Evolutionary conservation across 1,140 invertebrate species (phyloP).

Genomic region (Monomorium pharaonis): DNA sequence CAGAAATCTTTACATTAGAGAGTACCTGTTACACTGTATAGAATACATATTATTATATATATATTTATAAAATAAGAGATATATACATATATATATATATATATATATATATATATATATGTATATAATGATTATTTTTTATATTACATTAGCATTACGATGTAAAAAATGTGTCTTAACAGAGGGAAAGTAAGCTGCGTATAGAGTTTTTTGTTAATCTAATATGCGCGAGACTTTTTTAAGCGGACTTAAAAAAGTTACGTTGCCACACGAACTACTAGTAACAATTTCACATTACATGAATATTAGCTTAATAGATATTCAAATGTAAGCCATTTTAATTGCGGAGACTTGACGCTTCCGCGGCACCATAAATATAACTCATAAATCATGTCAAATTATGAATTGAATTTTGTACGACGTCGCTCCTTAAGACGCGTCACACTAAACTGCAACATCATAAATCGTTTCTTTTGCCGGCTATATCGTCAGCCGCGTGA

Average conservation of each 20-base stretch:
- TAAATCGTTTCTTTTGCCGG: conserved; percentile 59
- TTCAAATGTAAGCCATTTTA: conserved; percentile 52
- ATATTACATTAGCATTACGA: too few relatives aligned
- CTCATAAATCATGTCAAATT: conserved; percentile 57
- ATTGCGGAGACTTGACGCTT: conserved; percentile 25
- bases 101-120: too few relatives aligned
- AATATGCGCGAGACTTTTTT: background rate
- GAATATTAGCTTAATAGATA: conserved; percentile 50
- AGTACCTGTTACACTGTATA: background rate
- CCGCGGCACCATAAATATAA: conserved; percentile 32
- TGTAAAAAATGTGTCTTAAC: background rate
- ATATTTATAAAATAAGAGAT: too few relatives aligned
- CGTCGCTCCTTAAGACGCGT: conserved; percentile 54
- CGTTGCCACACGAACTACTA: background rate
- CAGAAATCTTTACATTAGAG: too few relatives aligned
- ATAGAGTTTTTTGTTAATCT: background rate
- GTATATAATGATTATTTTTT: too few relatives aligned
- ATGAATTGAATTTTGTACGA: conserved; percentile 57
- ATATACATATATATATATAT: too few relatives aligned
- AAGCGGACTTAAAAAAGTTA: background rate
- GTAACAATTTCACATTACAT: conserved; percentile 13
- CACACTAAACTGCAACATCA: conserved; percentile 60
- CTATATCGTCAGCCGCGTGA: conserved; percentile 48
- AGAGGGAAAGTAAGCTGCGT: background rate
- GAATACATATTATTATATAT: too few relatives aligned